Evolutionary conservation across 2,888 invertebrate species (phyloP), one percentile per base, ranked within the genome.

Genomic region (Alitta virens): DNA sequence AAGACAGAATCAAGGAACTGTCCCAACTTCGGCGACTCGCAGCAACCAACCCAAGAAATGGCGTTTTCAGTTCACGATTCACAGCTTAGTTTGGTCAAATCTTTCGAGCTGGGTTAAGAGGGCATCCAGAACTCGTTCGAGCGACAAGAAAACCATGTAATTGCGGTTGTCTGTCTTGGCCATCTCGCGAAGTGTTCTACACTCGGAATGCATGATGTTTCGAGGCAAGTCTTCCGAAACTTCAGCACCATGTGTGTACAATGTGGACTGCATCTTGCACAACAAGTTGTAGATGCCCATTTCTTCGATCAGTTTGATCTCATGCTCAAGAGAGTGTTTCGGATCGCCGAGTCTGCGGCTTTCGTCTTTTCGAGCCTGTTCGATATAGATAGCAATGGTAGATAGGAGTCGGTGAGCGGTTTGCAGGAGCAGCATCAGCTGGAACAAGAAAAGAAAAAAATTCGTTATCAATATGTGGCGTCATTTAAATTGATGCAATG

Each of bases 111-210:
- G 62, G 21, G 26, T 53, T 18, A 56, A 42, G 33, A 66, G 50
- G 25, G 60, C 56, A 40, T 60, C 49, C 9, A 68, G 58, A 14
- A 62, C 56, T 23, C 57, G 60, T 27, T 66, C 68, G 40, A 68
- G 66, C 1, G 63, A 59, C 53, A 61, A 62, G 50, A 68, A 62
- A n/a, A 66, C 60, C 56, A 68, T 66, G 57, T 56, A 68, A 62
- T 68, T 68, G 2, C 68, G 60, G 60, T 68, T 68, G 51, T 68
- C 66, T 5, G 56, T 64, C 9, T 60, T 60, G 2, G 68, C 68
- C 40, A 61, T 49, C 23, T 46, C 21, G 18, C 23, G 18, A 5
- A 56, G 42, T 18, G 25, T n/a, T 16, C 38, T 46, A 23, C 40
- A 26, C 3, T 55, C 55, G 18, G 27, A 38, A n/a, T 27, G 33